A percentile compares a stretch with the other conserved stretches of the same genome.
These are phyloP conservation scores for Lampris incognitus DNA, from an alignment of 2,113 vertebrate genomes.

Conservation along the genomic window DNA sequence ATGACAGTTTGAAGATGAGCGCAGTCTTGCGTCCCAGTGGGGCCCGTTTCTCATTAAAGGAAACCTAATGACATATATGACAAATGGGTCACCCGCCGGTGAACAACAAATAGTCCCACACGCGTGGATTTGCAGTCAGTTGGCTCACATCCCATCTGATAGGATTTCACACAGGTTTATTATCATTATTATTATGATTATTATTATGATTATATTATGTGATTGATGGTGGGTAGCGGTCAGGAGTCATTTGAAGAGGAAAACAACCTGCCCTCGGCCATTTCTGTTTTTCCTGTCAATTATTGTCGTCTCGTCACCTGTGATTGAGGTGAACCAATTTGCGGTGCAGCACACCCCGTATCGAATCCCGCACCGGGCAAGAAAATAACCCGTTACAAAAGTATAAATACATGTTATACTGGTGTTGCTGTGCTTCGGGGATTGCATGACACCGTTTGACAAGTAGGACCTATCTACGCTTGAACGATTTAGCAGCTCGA, in stretches of 20 bases:
- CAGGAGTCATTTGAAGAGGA: conserved; percentile 42
- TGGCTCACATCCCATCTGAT: conserved; percentile 16
- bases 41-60: conserved; percentile 49
- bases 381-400: no score
- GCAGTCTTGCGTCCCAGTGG: conserved; percentile 13
- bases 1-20: conserved; percentile 46
- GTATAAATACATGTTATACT: no score
- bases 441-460: no score
- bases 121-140: conserved; percentile 18
- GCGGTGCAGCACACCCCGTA: conserved; percentile 69
- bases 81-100: conserved; percentile 40
- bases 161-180: conserved; percentile 30
- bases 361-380: no score
- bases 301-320: conserved; percentile 69
- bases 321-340: conserved; percentile 78
- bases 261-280: conserved; percentile 54
- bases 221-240: conserved; percentile 47
- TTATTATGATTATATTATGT: neutral
- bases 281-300: conserved; percentile 74
- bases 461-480: no score
- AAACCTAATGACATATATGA: conserved; percentile 37
- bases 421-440: no score
- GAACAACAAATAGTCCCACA: conserved; percentile 21
- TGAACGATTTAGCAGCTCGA: no score
- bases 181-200: no score